Base-by-base conservation (phyloP, 2,797 vertebrate species). In the Accipiter badius region DNA sequence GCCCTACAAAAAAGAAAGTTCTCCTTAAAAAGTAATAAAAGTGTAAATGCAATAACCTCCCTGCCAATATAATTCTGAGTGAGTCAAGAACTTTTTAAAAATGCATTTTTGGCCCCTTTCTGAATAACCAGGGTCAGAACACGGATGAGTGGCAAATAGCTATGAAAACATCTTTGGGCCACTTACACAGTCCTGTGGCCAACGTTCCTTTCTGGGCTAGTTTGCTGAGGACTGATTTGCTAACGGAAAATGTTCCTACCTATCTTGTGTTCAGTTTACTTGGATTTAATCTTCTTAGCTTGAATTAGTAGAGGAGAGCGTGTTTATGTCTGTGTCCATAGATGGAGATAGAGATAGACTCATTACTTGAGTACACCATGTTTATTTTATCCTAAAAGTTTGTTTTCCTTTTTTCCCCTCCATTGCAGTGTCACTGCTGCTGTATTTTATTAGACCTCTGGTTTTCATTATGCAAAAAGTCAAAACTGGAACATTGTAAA, bases 401-500 rank as follows among this genome's bases (percentile, higher is more conserved):
- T 90, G 76, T 76, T 88, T 90, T 85, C 26, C 42, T 71, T 76
- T 63, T 0, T 8, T 17, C 25, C n/a, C n/a, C 35, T 50, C 54
- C 39, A 10, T 25, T 74, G 79, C 59, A 90, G 59, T 90, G 87
- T 96, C 95, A 93, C 85, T 92, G 94, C 95, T 95, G 95, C 95
- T 97, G 95, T 50, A 21, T 97, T 97, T 97, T 96, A 96, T 97
- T 96, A 96, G 93, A 82, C 85, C 96, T 97, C 97, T 98, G 97
- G 85, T 92, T 97, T 97, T 98, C 95, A 97, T 97, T 97, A 97
- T 78, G 74, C 93, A 95, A 94, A 92, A 98, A 97, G 87, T 95
- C 93, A 86, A 81, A 95, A 93, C 88, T 67, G 92, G 96, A 95
- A 94, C 92, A 40, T 54, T 95, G 96, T 97, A 97, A 97, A 96